phyloP scores from a whole-genome alignment of 53 echinoderm and acorn worm species.

The Patiria pectinifera region DNA sequence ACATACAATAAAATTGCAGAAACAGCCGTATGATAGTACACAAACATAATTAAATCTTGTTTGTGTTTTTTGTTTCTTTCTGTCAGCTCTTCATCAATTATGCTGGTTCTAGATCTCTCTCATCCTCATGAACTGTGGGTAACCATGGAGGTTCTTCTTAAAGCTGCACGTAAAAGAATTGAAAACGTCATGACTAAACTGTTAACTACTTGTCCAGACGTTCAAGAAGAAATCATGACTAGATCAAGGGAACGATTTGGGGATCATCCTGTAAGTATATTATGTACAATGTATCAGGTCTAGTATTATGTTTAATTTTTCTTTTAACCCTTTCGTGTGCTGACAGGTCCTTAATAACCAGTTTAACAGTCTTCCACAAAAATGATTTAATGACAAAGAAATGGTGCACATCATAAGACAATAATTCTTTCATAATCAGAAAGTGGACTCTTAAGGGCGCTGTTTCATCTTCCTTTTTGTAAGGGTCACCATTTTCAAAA shows the following conservation, averaged over 20 bases:
- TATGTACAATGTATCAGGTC: background rate
- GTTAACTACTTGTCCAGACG: constrained; percentile 70
- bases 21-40: no score
- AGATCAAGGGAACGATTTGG: constrained; percentile 81
- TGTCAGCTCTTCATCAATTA: constrained; percentile 75
- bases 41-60: background rate
- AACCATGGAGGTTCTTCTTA: constrained; percentile 84
- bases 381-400: no score
- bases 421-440: no score
- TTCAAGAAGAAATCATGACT: constrained; percentile 76
- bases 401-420: no score
- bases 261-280: constrained; percentile 84
- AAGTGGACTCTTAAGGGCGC: no score
- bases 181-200: constrained; percentile 75
- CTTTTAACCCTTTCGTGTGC: no score
- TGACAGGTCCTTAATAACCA: no score
- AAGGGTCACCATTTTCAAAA: no score
- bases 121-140: constrained; percentile 92
- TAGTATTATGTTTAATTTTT: background rate
- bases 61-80: constrained; percentile 13
- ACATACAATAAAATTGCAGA: no score
- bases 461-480: no score
- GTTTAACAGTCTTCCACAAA: no score
- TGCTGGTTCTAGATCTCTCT: constrained; percentile 90
- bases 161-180: constrained; percentile 68